Evolutionary conservation across 2,797 vertebrate genomes (phyloP).

Genomic region (Erethizon dorsatum): DNA sequence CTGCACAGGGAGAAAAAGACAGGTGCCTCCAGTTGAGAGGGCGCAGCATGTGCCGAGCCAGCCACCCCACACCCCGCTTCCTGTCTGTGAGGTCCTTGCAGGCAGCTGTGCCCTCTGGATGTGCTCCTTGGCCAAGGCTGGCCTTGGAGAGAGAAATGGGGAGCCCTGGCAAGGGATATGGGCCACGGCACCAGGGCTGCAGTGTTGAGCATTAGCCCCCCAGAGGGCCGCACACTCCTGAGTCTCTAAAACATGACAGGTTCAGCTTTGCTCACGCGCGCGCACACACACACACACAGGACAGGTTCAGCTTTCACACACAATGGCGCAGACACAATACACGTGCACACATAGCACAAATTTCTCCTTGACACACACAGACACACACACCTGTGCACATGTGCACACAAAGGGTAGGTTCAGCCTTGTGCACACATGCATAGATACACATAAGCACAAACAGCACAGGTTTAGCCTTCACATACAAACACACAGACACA

Average conservation of each 20-base stretch:
- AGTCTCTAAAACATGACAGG: accelerated
- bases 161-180: not conserved
- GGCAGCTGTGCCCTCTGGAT: not conserved
- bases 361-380: not conserved
- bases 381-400: not conserved
- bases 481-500: not conserved
- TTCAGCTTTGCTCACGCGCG: not conserved
- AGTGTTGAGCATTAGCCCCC: accelerated
- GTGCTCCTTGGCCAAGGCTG: not conserved
- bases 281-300: not conserved
- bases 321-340: not conserved
- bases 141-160: not conserved
- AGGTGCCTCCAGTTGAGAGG: not conserved
- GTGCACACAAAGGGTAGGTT: not conserved
- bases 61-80: not conserved
- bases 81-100: not conserved
- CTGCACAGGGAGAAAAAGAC: not conserved
- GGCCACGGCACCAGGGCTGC: not conserved
- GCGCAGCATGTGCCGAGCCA: accelerated
- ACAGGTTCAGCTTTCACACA: not conserved
- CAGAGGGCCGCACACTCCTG: accelerated
- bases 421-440: not conserved
- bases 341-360: not conserved
- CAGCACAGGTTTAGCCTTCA: not conserved
- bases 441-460: not conserved